Evolutionary conservation across 2,888 invertebrate species (phyloP), one percentile per base, ranked within the genome.

Genomic region (Troilus luridus): DNA sequence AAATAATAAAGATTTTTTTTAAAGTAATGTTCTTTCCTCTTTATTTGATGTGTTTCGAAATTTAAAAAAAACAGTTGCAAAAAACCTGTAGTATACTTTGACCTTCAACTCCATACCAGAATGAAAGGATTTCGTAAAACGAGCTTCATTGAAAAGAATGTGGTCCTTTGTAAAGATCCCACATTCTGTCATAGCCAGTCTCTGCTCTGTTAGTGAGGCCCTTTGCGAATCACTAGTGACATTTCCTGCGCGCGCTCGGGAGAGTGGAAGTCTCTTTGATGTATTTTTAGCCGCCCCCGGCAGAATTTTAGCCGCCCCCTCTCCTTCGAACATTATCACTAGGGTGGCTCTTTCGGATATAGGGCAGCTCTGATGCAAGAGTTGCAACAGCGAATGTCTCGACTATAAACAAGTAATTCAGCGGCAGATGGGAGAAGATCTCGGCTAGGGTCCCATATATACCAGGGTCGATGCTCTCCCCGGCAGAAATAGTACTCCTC

Each of bases 361-460:
- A 14, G 85, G 85, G n/a, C 85, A 85, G 56, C 5, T n/a, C 54
- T 81, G 81, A 19, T 81, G 81, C 81, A 81, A 81, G 54, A 19
- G 54, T 81, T 81, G 81, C 81, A 41, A 81, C 54, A 81, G 9
- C 9, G 21, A 27, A 0, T 12, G 10, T 9, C 64, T n/a, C 0
- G 24, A 41, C 41, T 41, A 67, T 67, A 24, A 27, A 67, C 12
- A 67, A 12, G 67, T 24, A 27, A 14, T 67, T 27, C 67, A n/a
- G 11, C 11, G 64, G 10, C n/a, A 64, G 64, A 62, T 62, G 11
- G 24, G 64, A 41, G 41, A 24, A 64, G n/a, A 64, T 19, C 41
- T 77, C 27, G 72, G 2, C 5, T 17, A 17, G 27, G 11, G 85
- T 58, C n/a, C 85, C 56, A 85, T 58, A 85, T 85, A 85, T 54